Conservation (phyloP, 2,113 vertebrate genomes). For the Callaeas wilsoni region DNA sequence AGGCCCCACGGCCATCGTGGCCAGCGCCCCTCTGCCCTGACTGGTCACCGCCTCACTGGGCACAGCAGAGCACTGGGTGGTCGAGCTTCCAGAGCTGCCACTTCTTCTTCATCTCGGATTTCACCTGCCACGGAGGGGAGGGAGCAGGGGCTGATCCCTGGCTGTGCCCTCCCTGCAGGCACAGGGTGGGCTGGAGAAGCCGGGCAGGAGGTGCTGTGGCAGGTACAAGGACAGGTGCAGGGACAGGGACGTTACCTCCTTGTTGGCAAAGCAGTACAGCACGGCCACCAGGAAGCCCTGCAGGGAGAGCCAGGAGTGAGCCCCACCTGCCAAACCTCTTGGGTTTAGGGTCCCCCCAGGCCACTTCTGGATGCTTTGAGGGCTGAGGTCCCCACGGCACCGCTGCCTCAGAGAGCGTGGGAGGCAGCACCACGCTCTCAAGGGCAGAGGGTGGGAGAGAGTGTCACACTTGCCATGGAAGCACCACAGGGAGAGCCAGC, state of each 20-base stretch:
- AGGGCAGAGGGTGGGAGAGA: background rate
- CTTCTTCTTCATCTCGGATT: constrained; percentile 78
- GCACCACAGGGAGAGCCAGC: rapidly evolving
- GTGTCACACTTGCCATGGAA: background rate
- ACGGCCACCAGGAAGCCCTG: constrained; percentile 81
- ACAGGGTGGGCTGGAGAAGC: background rate
- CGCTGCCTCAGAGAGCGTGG: rapidly evolving
- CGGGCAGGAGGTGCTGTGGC: background rate
- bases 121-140: constrained; percentile 56
- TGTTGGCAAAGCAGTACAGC: constrained; percentile 84
- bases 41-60: constrained; percentile 41
- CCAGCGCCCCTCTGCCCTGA: background rate
- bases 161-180: background rate
- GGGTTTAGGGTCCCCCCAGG: background rate
- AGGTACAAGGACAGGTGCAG: background rate
- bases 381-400: background rate
- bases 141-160: background rate
- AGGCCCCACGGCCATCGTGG: rapidly evolving
- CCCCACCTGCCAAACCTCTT: rapidly evolving
- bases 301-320: background rate
- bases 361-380: background rate
- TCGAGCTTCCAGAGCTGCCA: constrained; percentile 74
- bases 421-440: rapidly evolving
- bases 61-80: constrained; percentile 54
- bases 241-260: constrained; percentile 70